Evolutionary conservation across 2,797 vertebrate genomes (phyloP).

Genomic region (Trematomus bernacchii): DNA sequence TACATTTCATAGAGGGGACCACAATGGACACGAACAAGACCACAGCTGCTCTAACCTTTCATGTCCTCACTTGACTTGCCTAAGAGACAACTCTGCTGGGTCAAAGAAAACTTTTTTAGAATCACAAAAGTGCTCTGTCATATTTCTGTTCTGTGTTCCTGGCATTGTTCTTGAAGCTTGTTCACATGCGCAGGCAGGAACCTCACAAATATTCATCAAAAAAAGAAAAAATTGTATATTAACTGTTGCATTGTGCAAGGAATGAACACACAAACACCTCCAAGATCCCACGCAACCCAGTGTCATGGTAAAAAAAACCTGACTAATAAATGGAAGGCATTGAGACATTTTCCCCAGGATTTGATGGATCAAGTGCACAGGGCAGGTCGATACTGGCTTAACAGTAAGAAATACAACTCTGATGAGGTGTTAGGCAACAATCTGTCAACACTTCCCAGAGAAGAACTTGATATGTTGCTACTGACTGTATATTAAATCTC

Average conservation of each 20-base stretch:
- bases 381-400: slow-evolving; percentile 16
- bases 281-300: neutral
- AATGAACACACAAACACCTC: neutral
- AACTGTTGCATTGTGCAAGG: neutral
- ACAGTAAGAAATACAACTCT: slow-evolving; percentile 14
- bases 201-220: neutral
- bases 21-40: slow-evolving; percentile 29
- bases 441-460: slow-evolving; percentile 7
- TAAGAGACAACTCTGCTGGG: slow-evolving; percentile 16
- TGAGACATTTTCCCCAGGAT: neutral
- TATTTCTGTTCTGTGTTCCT: neutral
- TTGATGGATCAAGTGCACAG: neutral
- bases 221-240: neutral
- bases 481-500: neutral
- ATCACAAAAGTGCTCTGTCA: neutral
- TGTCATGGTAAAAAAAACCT: neutral
- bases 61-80: slow-evolving; percentile 4
- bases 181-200: neutral
- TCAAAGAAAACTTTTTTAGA: neutral
- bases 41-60: slow-evolving; percentile 61
- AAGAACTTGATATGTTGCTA: slow-evolving; percentile 7
- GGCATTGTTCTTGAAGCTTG: neutral
- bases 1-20: slow-evolving; percentile 40
- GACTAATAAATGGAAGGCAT: neutral
- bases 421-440: slow-evolving; percentile 18